Conservation (phyloP, 2,113 vertebrate genomes). For the Clinocottus analis region DNA sequence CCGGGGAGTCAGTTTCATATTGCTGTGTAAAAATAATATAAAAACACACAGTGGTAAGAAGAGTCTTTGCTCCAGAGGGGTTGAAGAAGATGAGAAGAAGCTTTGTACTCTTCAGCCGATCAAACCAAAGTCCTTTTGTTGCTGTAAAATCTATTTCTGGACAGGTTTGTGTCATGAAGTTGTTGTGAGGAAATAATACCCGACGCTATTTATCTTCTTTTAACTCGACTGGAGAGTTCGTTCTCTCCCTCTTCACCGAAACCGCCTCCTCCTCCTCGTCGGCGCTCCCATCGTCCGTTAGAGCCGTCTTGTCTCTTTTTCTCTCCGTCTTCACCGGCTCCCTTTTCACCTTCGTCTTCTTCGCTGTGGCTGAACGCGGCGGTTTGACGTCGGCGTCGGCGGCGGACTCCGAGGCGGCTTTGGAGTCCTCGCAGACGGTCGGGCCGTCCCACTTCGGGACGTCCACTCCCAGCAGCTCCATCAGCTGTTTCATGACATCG, state of each 20-base stretch:
- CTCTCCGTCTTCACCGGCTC: slow-evolving; percentile 66
- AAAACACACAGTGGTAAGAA: slow-evolving; percentile 7
- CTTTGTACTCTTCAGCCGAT: slow-evolving; percentile 19
- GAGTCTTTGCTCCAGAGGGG: slow-evolving; percentile 27
- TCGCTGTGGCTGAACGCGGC: background rate
- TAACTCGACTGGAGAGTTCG: slow-evolving; percentile 32
- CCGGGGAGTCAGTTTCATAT: background rate
- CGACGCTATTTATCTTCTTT: slow-evolving; percentile 53
- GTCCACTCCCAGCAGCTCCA: slow-evolving; percentile 89
- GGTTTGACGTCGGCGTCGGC: slow-evolving; percentile 31
- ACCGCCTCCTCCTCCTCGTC: slow-evolving; percentile 56
- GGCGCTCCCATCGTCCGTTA: slow-evolving; percentile 28
- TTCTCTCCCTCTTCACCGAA: slow-evolving; percentile 72
- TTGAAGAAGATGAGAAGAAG: background rate
- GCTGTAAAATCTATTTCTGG: slow-evolving; percentile 26
- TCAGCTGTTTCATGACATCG: slow-evolving; percentile 90
- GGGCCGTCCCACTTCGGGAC: slow-evolving; percentile 91
- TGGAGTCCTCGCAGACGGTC: slow-evolving; percentile 81
- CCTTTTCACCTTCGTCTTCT: slow-evolving; percentile 65
- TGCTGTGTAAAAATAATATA: slow-evolving; percentile 12
- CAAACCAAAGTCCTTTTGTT: background rate
- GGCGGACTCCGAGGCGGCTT: slow-evolving; percentile 3
- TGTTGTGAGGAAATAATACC: slow-evolving; percentile 26
- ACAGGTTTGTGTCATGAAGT: slow-evolving; percentile 1
- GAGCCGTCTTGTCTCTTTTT: slow-evolving; percentile 57